These are phyloP conservation scores for Geococcyx californianus DNA, from an alignment of 2,113 vertebrate genomes.

Conservation along the genomic window DNA sequence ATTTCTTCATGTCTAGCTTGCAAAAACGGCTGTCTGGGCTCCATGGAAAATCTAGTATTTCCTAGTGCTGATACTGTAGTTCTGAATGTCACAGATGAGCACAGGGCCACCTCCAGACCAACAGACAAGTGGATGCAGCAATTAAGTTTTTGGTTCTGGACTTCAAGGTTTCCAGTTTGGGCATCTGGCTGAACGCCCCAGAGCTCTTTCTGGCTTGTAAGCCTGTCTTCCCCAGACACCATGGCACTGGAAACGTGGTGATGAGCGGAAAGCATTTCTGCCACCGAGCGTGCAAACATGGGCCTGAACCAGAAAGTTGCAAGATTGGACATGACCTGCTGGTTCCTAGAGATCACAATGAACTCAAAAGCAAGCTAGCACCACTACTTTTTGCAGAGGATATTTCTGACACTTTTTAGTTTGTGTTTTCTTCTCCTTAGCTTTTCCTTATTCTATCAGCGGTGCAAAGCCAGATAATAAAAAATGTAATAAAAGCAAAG, in stretches of 20 bases:
- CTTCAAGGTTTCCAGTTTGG: background rate
- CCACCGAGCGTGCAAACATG: background rate
- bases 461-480: background rate
- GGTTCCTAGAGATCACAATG: background rate
- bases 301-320: background rate
- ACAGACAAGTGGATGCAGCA: fast-evolving
- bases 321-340: background rate
- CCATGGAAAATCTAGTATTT: background rate
- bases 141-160: background rate
- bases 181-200: background rate
- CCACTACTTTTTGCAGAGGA: background rate
- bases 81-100: background rate
- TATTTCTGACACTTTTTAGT: background rate
- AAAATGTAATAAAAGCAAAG: background rate
- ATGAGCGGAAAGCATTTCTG: background rate
- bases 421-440: background rate
- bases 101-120: background rate
- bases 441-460: background rate
- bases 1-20: background rate
- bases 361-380: background rate
- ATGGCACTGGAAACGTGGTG: too few species aligned
- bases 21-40: background rate
- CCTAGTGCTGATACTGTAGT: background rate
- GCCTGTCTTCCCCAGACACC: background rate
- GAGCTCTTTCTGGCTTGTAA: background rate